Conservation (phyloP, 2,797 vertebrate species). For the Melanotaenia parkinsoni region DNA sequence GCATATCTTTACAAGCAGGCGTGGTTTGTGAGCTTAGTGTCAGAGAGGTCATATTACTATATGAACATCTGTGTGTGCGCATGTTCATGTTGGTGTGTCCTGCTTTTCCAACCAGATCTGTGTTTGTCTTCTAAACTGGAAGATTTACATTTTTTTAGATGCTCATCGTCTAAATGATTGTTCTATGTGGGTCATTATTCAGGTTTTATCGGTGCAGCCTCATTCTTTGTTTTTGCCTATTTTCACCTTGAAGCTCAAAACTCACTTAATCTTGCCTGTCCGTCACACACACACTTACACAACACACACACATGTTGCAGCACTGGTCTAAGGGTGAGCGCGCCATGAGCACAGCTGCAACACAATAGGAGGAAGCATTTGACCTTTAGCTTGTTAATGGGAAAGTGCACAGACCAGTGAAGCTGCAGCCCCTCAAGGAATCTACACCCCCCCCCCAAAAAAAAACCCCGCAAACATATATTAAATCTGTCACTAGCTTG, state of each 20-base stretch:
- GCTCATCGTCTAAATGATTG: constrained; percentile 21
- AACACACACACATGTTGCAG: constrained; percentile 10
- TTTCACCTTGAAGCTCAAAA: constrained; percentile 14
- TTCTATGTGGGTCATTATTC: constrained; percentile 10
- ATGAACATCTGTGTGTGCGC: background rate
- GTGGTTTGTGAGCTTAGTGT: constrained; percentile 19
- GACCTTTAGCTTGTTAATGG: constrained; percentile 49
- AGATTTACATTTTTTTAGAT: constrained; percentile 31
- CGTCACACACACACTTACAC: constrained; percentile 11
- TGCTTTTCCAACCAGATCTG: background rate
- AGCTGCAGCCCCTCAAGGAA: constrained; percentile 35
- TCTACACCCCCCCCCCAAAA: constrained; percentile 19
- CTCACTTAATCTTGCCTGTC: background rate
- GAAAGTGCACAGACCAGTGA: constrained; percentile 49
- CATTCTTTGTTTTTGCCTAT: constrained; percentile 18
- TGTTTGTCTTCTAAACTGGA: constrained; percentile 31
- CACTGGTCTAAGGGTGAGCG: constrained; percentile 7
- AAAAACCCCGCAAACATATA: constrained; percentile 16
- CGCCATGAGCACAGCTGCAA: constrained; percentile 44
- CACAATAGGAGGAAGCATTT: constrained; percentile 62
- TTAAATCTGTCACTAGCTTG: constrained; percentile 3
- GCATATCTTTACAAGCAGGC: constrained; percentile 14
- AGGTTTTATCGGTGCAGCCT: constrained; percentile 12
- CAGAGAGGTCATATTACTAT: constrained; percentile 17
- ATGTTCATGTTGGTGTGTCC: background rate